Evolutionary conservation across 37 sponge, comb jelly and placozoan species (phyloP).

Genomic region (Agelas oroides): DNA sequence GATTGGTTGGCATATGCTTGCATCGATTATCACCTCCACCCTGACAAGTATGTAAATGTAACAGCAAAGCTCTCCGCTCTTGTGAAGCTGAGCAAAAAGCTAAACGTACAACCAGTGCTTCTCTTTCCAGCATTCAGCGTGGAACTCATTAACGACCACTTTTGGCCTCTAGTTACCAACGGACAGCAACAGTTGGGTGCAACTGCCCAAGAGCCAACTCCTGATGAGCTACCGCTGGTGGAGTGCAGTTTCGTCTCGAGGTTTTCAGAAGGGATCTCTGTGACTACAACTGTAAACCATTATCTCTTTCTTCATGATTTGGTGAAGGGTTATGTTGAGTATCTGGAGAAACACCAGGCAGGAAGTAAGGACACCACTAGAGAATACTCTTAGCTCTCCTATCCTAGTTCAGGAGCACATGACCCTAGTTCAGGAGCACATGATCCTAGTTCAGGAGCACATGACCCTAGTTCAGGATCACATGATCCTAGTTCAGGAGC

Average conservation of each 20-base stretch:
- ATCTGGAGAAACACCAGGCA: constrained; percentile 65
- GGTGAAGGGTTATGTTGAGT: constrained; percentile 79
- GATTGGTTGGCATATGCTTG: constrained; percentile 80
- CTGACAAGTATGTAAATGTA: not conserved
- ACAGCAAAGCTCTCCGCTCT: constrained; percentile 6
- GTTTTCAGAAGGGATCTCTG: constrained; percentile 74
- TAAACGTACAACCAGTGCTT: constrained; percentile 64
- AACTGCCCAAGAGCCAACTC: not conserved
- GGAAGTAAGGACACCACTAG: too few species aligned
- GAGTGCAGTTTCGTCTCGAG: constrained; percentile 74
- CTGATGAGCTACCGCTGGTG: constrained; percentile 50
- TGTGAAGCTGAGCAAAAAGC: constrained; percentile 41
- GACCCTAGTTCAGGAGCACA: too few species aligned
- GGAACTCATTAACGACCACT: constrained; percentile 79
- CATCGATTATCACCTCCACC: constrained; percentile 58
- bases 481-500: too few species aligned
- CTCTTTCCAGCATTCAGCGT: constrained; percentile 69
- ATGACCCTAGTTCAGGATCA: too few species aligned
- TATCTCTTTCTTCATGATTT: constrained; percentile 95
- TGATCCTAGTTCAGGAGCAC: too few species aligned
- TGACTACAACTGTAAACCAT: constrained; percentile 87
- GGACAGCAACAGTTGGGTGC: not conserved
- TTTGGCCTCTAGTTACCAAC: constrained; percentile 60
- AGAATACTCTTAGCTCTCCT: too few species aligned
- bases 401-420: too few species aligned